phyloP scores from a whole-genome alignment of 2,888 invertebrate species.

The Xestoiulus laeticollis region DNA sequence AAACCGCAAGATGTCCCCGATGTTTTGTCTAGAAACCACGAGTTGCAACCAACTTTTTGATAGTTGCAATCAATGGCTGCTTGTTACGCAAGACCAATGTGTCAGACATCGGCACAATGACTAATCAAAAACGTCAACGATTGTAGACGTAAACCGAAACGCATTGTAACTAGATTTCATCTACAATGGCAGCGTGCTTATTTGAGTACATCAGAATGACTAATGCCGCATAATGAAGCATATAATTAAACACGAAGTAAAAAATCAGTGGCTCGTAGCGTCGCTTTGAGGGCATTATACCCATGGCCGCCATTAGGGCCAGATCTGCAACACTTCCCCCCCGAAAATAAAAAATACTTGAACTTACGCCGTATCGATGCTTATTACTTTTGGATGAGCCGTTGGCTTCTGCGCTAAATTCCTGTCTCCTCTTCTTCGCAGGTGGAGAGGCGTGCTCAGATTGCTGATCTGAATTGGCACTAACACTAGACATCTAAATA shows the following conservation, averaged over 20 bases:
- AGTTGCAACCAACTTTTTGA: neutral
- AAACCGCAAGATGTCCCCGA: neutral
- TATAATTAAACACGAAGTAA: neutral
- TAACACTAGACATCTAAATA: conserved; percentile 56
- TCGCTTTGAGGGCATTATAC: conserved; percentile 5
- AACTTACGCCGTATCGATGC: conserved; percentile 43
- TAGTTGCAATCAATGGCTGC: neutral
- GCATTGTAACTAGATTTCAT: neutral
- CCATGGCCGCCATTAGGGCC: neutral
- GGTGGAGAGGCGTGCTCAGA: conserved; percentile 54
- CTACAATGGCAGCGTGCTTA: neutral
- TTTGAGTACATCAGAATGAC: neutral
- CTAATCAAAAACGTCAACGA: conserved; percentile 2
- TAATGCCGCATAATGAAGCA: neutral
- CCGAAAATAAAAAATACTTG: neutral
- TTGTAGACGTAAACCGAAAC: neutral
- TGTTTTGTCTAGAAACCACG: neutral
- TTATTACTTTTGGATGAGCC: conserved; percentile 45
- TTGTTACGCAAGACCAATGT: conserved; percentile 11
- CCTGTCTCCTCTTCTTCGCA: conserved; percentile 54
- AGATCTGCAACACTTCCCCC: conserved; percentile 6
- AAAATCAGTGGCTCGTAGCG: neutral
- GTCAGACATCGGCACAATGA: conserved; percentile 25
- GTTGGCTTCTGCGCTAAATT: conserved; percentile 49
- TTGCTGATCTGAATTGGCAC: conserved; percentile 52